phyloP scores from a whole-genome alignment of 2,113 vertebrate species.

The Phyllopteryx taeniolatus region DNA sequence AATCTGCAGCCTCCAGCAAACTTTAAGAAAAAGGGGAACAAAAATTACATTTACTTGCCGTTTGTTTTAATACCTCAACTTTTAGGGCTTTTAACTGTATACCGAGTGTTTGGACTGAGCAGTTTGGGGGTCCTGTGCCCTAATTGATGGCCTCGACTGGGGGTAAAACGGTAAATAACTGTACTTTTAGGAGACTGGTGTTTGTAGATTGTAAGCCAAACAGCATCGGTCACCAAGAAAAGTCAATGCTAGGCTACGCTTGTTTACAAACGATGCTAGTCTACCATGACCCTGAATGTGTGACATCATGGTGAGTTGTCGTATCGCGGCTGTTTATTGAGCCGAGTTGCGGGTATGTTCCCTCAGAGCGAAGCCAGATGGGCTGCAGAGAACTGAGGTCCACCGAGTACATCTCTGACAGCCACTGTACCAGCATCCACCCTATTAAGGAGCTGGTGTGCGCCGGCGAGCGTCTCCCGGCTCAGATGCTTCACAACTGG shows the following conservation, averaged over 20 bases:
- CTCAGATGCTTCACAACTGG: conserved; percentile 92
- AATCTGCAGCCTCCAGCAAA: not conserved
- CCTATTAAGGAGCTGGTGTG: conserved; percentile 95
- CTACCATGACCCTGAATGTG: too few species aligned
- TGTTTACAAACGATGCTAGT: too few species aligned
- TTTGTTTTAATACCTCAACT: not conserved
- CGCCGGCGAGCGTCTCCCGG: conserved; percentile 89
- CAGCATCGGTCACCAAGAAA: too few species aligned
- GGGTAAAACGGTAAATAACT: too few species aligned
- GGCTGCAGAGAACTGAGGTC: conserved; percentile 91
- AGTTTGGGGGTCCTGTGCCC: too few species aligned
- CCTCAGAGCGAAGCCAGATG: conserved; percentile 80
- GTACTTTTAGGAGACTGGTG: too few species aligned
- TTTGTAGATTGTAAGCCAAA: too few species aligned
- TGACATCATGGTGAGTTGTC: not conserved
- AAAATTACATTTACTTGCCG: not conserved
- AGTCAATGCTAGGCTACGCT: too few species aligned
- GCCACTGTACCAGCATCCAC: conserved; percentile 90
- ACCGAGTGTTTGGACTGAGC: too few species aligned
- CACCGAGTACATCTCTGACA: conserved; percentile 94
- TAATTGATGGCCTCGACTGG: too few species aligned
- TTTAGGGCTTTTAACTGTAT: too few species aligned
- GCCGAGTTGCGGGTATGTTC: not conserved
- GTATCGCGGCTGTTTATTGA: not conserved
- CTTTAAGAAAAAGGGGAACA: not conserved